These are phyloP conservation scores for Achatina immaculata DNA, from an alignment of 1,140 invertebrate species.

Conservation along the genomic window DNA sequence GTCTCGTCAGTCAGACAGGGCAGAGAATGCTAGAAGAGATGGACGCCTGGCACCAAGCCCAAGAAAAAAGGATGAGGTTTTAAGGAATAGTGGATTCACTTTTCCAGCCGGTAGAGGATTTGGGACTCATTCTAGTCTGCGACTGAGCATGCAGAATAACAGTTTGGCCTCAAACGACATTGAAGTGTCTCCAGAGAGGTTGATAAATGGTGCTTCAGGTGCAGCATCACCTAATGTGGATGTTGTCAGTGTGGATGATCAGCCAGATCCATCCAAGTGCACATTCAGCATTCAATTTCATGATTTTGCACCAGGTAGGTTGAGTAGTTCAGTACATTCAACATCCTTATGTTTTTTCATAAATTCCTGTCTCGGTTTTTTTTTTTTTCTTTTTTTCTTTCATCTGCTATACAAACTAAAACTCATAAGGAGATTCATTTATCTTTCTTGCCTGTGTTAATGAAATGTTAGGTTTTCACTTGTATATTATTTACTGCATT, in stretches of 20 bases:
- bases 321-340: background rate
- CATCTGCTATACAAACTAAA: background rate
- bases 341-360: background rate
- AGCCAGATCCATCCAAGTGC: slow-evolving; percentile 29
- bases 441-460: background rate
- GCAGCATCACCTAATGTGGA: slow-evolving; percentile 34
- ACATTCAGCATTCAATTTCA: slow-evolving; percentile 38
- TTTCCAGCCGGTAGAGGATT: slow-evolving; percentile 22
- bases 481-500: no score
- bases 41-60: slow-evolving; percentile 37
- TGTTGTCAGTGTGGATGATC: slow-evolving; percentile 37
- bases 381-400: no score
- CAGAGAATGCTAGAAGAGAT: slow-evolving; percentile 36
- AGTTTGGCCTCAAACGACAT: background rate
- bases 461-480: no score
- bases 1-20: slow-evolving; percentile 37
- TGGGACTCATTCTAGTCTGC: slow-evolving; percentile 16
- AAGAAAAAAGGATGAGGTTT: slow-evolving; percentile 37
- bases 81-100: slow-evolving; percentile 33
- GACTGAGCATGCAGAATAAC: slow-evolving; percentile 4
- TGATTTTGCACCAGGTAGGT: slow-evolving; percentile 31
- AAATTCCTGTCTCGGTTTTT: no score
- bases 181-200: slow-evolving; percentile 16
- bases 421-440: background rate
- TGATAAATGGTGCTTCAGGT: background rate